Evolutionary conservation across 2,888 invertebrate species (phyloP).

Genomic region (Eupithecia vulgata): DNA sequence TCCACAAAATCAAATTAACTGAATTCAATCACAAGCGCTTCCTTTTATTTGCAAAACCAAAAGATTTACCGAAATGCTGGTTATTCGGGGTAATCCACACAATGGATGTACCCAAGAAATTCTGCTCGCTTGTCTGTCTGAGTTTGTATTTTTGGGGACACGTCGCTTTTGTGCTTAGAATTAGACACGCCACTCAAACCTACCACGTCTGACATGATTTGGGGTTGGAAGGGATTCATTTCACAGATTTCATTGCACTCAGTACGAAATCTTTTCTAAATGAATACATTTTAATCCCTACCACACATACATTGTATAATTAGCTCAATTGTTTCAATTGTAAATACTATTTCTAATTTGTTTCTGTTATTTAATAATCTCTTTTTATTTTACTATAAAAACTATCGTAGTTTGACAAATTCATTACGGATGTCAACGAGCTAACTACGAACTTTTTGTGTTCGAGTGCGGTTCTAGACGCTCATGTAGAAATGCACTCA

Average conservation of each 20-base stretch:
- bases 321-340: too few relatives aligned
- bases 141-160: conserved; percentile 17
- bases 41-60: conserved; percentile 5
- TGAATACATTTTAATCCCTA: neutral
- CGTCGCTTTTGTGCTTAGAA: conserved; percentile 28
- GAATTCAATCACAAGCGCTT: conserved; percentile 1
- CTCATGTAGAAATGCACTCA: too few relatives aligned
- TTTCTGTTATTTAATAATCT: too few relatives aligned
- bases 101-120: conserved; percentile 27
- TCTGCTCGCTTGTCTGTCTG: conserved; percentile 35
- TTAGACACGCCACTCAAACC: conserved; percentile 36
- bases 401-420: too few relatives aligned
- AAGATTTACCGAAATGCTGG: conserved; percentile 11
- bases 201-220: conserved; percentile 19
- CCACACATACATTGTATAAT: too few relatives aligned
- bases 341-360: too few relatives aligned
- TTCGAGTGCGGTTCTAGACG: too few relatives aligned
- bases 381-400: too few relatives aligned
- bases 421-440: too few relatives aligned
- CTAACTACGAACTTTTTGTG: too few relatives aligned
- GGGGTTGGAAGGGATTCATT: conserved; percentile 14
- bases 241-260: neutral
- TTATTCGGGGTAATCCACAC: conserved; percentile 9
- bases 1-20: conserved; percentile 10
- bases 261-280: neutral